Conservation (phyloP, 2,888 invertebrate genomes). For the Nephrotoma appendiculata region DNA sequence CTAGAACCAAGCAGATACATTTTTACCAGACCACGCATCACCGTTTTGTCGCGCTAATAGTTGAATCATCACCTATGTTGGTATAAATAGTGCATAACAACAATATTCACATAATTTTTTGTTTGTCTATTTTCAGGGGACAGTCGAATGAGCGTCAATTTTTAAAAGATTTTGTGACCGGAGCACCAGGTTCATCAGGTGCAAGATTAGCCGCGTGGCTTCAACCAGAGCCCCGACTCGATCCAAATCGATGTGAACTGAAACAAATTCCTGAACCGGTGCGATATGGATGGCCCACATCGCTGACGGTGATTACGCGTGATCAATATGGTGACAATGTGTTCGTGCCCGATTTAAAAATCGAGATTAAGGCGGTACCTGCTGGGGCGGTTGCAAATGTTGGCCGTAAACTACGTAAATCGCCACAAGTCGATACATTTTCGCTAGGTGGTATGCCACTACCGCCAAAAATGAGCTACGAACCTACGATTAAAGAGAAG, state of each 20-base stretch:
- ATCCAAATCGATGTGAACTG: constrained; percentile 69
- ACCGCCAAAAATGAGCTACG: constrained; percentile 43
- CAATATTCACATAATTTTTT: neutral
- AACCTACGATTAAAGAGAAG: constrained; percentile 75
- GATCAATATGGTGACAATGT: constrained; percentile 90
- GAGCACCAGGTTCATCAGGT: constrained; percentile 71
- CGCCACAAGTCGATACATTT: constrained; percentile 22
- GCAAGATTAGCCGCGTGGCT: constrained; percentile 90
- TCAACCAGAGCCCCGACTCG: constrained; percentile 83
- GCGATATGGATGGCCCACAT: constrained; percentile 71
- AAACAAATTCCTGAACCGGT: constrained; percentile 54
- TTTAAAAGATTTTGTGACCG: constrained; percentile 80
- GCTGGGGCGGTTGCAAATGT: constrained; percentile 26
- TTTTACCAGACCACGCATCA: neutral
- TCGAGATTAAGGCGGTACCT: constrained; percentile 32
- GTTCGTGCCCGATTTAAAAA: constrained; percentile 66
- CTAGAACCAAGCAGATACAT: neutral
- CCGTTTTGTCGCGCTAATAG: neutral
- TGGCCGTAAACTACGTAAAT: constrained; percentile 25
- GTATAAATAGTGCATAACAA: neutral
- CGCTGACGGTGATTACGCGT: constrained; percentile 63
- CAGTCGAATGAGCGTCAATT: constrained; percentile 87
- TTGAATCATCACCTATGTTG: neutral
- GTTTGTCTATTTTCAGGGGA: constrained; percentile 38
- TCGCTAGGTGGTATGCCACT: constrained; percentile 24